Percentiles rank a stretch among this genome's conserved stretches.
Evolutionary conservation across 2,888 invertebrate species (phyloP).

Genomic region (Andrena minutula): DNA sequence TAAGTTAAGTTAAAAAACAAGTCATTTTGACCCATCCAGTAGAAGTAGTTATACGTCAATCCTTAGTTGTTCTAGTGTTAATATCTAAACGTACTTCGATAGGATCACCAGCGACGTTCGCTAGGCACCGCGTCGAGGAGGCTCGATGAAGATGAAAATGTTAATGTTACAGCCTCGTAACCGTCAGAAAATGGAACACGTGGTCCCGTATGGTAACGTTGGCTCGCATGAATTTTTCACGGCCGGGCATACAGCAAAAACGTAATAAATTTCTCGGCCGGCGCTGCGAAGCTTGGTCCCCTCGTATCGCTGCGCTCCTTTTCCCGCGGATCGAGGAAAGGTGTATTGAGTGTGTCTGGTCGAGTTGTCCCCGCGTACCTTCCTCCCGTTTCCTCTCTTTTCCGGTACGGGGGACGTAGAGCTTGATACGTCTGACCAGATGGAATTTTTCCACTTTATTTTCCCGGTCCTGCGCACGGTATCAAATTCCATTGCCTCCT

Average conservation of each 20-base stretch:
- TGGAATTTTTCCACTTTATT: constrained; percentile 81
- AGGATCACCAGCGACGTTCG: not conserved
- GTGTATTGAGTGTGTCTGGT: constrained; percentile 61
- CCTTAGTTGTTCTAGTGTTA: no score
- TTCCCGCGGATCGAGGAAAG: constrained; percentile 52
- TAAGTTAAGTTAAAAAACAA: no score
- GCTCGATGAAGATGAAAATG: constrained; percentile 10
- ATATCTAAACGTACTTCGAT: no score
- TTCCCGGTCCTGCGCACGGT: constrained; percentile 71
- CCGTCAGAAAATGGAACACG: not conserved
- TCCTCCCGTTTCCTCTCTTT: constrained; percentile 27
- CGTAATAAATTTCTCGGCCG: constrained; percentile 49
- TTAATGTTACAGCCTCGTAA: not conserved
- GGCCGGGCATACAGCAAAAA: constrained; percentile 30
- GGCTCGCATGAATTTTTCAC: constrained; percentile 34
- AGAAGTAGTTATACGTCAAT: no score
- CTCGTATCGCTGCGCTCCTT: constrained; percentile 23
- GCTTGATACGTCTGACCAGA: constrained; percentile 71
- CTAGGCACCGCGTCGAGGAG: not conserved
- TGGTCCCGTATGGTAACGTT: not conserved
- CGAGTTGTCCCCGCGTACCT: constrained; percentile 52
- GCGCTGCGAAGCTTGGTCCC: constrained; percentile 47
- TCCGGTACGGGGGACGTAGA: constrained; percentile 30
- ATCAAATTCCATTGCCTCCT: constrained; percentile 77
- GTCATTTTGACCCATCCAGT: no score